These are phyloP conservation scores for Tetragonula clypearis DNA, from an alignment of 1,140 invertebrate species.

Conservation along the genomic window DNA sequence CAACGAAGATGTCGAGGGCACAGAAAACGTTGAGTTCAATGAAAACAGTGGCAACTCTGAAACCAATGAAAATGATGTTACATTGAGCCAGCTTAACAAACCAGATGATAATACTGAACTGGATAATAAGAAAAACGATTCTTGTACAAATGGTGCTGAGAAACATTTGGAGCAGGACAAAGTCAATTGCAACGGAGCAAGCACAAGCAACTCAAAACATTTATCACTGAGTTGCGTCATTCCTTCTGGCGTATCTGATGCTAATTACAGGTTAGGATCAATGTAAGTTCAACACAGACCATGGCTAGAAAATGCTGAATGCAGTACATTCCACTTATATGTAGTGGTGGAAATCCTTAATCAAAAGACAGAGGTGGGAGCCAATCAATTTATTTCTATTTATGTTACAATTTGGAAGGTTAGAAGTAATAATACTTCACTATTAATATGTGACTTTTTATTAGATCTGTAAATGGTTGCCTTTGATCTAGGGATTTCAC, in stretches of 20 bases:
- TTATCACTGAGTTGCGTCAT: conserved; percentile 77
- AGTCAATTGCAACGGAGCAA: conserved; percentile 24
- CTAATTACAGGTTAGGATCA: conserved; percentile 77
- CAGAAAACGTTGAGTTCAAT: background rate
- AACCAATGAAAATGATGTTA: background rate
- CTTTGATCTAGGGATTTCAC: conserved; percentile 35
- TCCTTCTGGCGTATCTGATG: conserved; percentile 60
- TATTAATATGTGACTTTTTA: conserved; percentile 21
- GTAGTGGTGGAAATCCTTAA: conserved; percentile 31
- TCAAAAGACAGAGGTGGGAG: conserved; percentile 35
- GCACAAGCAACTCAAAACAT: conserved; percentile 66
- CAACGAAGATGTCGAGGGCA: conserved; percentile 3
- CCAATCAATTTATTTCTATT: conserved; percentile 51
- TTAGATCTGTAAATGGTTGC: conserved; percentile 18
- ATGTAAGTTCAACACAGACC: conserved; percentile 76
- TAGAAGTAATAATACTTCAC: conserved; percentile 2
- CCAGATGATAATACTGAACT: background rate
- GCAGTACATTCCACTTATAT: conserved; percentile 2
- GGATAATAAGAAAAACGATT: background rate
- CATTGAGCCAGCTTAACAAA: conserved; percentile 23
- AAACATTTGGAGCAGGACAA: conserved; percentile 6
- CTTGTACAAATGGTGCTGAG: background rate
- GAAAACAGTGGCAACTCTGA: background rate
- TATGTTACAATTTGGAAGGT: conserved; percentile 8
- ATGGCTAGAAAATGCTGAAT: conserved; percentile 48